Conservation (phyloP, 37 sponge, comb jelly and placozoan genomes). For the Aplysina aerophoba region DNA sequence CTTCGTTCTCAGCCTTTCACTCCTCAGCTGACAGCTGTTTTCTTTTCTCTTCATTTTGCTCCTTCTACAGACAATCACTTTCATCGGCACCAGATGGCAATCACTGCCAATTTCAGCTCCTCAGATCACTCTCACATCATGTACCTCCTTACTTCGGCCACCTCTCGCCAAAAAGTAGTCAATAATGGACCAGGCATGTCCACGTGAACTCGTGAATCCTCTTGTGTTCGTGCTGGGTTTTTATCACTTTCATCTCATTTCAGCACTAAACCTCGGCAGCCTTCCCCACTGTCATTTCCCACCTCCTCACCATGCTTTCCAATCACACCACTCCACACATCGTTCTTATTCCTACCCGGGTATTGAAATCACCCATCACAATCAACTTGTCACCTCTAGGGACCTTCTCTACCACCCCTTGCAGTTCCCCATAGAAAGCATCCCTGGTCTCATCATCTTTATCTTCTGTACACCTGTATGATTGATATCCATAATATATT, state of each 20-base stretch:
- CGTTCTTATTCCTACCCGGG: not conserved
- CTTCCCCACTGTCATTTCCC: conserved; percentile 1
- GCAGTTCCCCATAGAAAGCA: conserved; percentile 13
- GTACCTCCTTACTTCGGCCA: not conserved
- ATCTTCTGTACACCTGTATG: conserved; percentile 11
- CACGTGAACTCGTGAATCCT: conserved; percentile 2
- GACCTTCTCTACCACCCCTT: not conserved
- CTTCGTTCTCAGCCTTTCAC: conserved; percentile 18
- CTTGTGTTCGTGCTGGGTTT: conserved; percentile 4
- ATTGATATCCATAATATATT: conserved; percentile 19
- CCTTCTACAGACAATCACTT: conserved; percentile 11
- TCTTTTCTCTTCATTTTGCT: conserved; percentile 19
- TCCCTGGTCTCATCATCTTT: not conserved
- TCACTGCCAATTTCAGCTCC: conserved; percentile 13
- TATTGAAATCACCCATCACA: conserved; percentile 18
- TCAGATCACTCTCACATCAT: not conserved
- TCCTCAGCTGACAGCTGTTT: conserved; percentile 8
- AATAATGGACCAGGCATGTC: not conserved
- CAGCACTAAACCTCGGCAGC: conserved; percentile 17
- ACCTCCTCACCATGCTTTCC: conserved; percentile 17
- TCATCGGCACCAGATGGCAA: conserved; percentile 1
- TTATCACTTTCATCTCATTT: not conserved
- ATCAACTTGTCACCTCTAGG: conserved; percentile 21
- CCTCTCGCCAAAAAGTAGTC: conserved; percentile 13
- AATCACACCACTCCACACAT: not conserved